Percentiles rank a stretch among this genome's conserved stretches.
phyloP scores from a whole-genome alignment of 2,888 invertebrate species.

The Clostera curtula region DNA sequence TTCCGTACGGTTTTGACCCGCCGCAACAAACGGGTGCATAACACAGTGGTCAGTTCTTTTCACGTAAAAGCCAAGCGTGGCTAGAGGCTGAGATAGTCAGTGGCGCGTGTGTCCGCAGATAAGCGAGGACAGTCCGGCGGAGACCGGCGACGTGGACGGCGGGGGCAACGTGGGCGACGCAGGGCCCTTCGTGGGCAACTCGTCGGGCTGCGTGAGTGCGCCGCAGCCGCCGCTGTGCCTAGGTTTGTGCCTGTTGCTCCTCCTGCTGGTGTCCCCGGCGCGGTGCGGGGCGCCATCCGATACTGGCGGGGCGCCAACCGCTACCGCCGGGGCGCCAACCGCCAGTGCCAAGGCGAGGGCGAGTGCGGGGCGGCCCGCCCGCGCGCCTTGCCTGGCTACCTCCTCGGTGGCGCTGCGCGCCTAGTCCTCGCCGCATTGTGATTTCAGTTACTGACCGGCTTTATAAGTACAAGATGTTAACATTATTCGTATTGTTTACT shows the following conservation, averaged over 20 bases:
- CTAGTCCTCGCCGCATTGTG: constrained; percentile 44
- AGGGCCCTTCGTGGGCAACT: constrained; percentile 33
- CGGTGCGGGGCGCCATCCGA: constrained; percentile 20
- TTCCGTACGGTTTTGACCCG: too few species aligned
- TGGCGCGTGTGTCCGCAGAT: constrained; percentile 46
- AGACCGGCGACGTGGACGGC: constrained; percentile 26
- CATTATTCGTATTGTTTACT: constrained; percentile 27
- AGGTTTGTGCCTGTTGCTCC: constrained; percentile 70
- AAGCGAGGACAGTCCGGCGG: constrained; percentile 52
- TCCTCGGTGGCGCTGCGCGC: constrained; percentile 24
- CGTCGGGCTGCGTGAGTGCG: constrained; percentile 48
- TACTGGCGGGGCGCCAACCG: too few species aligned
- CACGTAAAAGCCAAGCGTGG: too few species aligned
- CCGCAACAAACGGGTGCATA: too few species aligned
- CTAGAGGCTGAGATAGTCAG: too few species aligned
- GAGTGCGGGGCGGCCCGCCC: constrained; percentile 37
- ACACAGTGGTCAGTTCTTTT: too few species aligned
- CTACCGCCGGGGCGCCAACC: constrained; percentile 66
- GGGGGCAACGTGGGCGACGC: constrained; percentile 29
- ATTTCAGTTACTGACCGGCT: constrained; percentile 62
- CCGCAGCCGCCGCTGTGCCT: constrained; percentile 57
- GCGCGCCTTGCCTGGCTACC: constrained; percentile 47
- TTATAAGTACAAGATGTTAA: constrained; percentile 64
- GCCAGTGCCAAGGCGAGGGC: constrained; percentile 44
- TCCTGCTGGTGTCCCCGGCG: constrained; percentile 49